Conservation (phyloP, 2,113 vertebrate species). For the Cyprinodon tularosa region DNA sequence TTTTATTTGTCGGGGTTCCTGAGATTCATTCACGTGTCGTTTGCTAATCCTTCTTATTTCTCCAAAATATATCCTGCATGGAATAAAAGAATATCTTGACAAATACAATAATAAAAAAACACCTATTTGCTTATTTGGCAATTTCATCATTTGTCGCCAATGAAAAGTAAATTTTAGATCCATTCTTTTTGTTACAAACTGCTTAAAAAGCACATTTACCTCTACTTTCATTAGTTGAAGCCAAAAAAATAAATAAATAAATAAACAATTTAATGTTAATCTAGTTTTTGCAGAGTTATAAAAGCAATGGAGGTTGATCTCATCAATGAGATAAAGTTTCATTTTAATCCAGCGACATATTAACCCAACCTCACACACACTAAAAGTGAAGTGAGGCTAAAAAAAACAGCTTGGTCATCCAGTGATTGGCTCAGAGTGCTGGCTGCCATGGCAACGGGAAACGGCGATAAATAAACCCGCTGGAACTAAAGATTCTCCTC, state of each 20-base stretch:
- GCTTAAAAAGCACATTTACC: background rate
- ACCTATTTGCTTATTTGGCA: no score
- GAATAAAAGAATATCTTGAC: background rate
- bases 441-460: constrained; percentile 84
- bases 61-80: background rate
- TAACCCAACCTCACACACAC: no score
- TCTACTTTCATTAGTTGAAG: background rate
- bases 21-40: background rate
- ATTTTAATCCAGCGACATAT: background rate
- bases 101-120: background rate
- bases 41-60: background rate
- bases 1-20: background rate
- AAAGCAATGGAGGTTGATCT: background rate
- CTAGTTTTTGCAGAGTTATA: background rate
- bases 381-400: constrained; percentile 16
- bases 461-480: constrained; percentile 85
- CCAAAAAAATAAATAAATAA: background rate
- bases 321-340: background rate
- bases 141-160: background rate
- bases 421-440: constrained; percentile 73
- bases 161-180: background rate
- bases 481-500: constrained; percentile 80
- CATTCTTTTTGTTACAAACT: background rate
- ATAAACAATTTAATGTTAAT: no score
- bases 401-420: constrained; percentile 74